Conservation (phyloP, 2,888 invertebrate genomes). For the Drosophila rellima region DNA sequence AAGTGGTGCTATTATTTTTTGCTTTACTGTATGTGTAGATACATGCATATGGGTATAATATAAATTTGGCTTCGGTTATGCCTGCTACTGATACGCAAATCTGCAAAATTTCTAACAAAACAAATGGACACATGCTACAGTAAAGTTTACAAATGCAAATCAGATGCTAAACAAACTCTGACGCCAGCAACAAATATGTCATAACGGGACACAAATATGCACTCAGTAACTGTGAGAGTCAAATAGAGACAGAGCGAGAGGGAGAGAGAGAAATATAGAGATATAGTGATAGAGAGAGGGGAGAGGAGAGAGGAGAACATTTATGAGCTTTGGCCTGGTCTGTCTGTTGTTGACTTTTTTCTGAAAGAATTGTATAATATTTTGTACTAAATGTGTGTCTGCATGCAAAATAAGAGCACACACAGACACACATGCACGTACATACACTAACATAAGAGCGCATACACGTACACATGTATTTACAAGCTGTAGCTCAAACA, state of each 20-base stretch:
- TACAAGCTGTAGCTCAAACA: conserved; percentile 81
- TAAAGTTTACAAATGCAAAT: conserved; percentile 81
- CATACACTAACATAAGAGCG: conserved; percentile 17
- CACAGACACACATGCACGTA: conserved; percentile 2
- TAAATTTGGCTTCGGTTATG: conserved; percentile 28
- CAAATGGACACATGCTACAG: conserved; percentile 69
- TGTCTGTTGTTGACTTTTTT: conserved; percentile 76
- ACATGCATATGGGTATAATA: conserved; percentile 19
- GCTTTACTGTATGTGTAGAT: conserved; percentile 2
- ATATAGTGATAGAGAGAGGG: conserved; percentile 1
- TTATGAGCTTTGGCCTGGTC: conserved; percentile 70
- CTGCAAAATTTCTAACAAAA: conserved; percentile 64
- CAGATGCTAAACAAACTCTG: conserved; percentile 78
- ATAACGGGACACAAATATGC: conserved; percentile 69
- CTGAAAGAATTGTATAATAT: conserved; percentile 77
- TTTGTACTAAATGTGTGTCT: conserved; percentile 65
- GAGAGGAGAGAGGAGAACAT: conserved; percentile 47
- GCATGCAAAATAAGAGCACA: conserved; percentile 71
- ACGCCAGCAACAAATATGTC: conserved; percentile 79
- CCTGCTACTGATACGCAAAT: conserved; percentile 70
- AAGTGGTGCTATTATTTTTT: too few species aligned
- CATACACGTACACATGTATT: conserved; percentile 66
- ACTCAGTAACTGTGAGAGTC: conserved; percentile 31
- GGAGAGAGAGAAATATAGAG: conserved; percentile 13
- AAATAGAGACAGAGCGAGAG: background rate